Evolutionary conservation across 2,113 vertebrate genomes (phyloP), one percentile per base, ranked within the genome.

Genomic region (Bagarius yarrelli): DNA sequence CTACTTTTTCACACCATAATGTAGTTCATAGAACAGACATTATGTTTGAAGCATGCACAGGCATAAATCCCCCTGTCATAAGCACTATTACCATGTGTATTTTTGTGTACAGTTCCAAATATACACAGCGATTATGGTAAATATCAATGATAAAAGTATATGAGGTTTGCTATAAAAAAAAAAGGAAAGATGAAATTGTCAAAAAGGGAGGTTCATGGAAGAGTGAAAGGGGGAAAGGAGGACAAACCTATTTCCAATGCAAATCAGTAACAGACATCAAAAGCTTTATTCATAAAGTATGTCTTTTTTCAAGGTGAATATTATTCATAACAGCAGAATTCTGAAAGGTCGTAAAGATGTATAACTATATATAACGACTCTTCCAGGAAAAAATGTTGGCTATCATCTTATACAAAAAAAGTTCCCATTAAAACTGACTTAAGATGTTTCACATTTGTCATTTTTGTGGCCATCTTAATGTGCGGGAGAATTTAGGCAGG

Each of bases 231-330:
- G 76, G 69, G 47, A 72, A 52, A 64, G 73, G 74, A 83, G 61
- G 71, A 32, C 53, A 81, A 83, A 75, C 67, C 36, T 3, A 60
- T 78, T 84, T 73, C 77, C 72, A 69, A 79, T 50, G 23, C 67
- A 74, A 73, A 85, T 77, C 52, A 47, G 73, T 55, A 61, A 81
- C 59, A 83, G 78, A n/a, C 40, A 50, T 83, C 56, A 81, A 70
- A 81, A 52, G 36, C 71, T 78, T 63, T 83, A 40, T 40, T 4
- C 36, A 40, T 6, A 72, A 81, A 52, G 53, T 59, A 64, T 61
- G 66, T 60, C 78, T 61, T 80, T n/a, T 82, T 83, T 69, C 14
- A 32, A 61, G 19, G 23, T 19, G 19, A 44, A n/a, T 25, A 34
- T 18, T 19, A 60, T 83, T 74, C 23, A 63, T 78, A 80, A 80